These are phyloP conservation scores for Actinernus sp. DNA, from an alignment of 92 coral and sea anemone species.

Conservation along the genomic window DNA sequence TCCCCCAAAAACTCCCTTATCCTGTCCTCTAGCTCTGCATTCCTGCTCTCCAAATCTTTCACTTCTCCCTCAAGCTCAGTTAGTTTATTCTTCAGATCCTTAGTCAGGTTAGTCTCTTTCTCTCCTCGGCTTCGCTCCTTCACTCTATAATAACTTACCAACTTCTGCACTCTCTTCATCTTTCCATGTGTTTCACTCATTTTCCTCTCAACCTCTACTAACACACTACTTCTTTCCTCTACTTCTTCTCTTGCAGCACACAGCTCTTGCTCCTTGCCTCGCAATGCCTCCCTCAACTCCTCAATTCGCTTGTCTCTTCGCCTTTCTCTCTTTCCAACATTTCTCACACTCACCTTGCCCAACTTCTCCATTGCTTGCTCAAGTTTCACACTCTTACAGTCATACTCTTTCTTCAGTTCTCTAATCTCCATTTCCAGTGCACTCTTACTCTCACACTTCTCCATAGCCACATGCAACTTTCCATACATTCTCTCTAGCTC, in stretches of 20 bases:
- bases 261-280: background rate
- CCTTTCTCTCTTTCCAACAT: conserved; percentile 26
- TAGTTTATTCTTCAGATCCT: background rate
- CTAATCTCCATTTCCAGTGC: background rate
- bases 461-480: background rate
- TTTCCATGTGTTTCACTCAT: background rate
- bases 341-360: conserved; percentile 10
- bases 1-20: background rate
- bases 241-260: background rate
- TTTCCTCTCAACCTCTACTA: background rate
- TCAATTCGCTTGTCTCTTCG: conserved; percentile 7
- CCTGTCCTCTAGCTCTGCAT: conserved; percentile 10
- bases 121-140: background rate
- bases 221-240: background rate
- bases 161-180: background rate
- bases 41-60: background rate
- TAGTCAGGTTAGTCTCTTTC: too few species aligned
- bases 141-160: background rate
- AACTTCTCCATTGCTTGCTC: conserved; percentile 24
- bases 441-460: background rate
- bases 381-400: conserved; percentile 6
- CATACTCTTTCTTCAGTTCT: background rate
- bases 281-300: conserved; percentile 6
- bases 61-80: background rate
- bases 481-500: background rate